A percentile compares a stretch with the other conserved stretches of the same genome.
Conservation (phyloP, 2,797 vertebrate genomes). For the Denticeps clupeoides region DNA sequence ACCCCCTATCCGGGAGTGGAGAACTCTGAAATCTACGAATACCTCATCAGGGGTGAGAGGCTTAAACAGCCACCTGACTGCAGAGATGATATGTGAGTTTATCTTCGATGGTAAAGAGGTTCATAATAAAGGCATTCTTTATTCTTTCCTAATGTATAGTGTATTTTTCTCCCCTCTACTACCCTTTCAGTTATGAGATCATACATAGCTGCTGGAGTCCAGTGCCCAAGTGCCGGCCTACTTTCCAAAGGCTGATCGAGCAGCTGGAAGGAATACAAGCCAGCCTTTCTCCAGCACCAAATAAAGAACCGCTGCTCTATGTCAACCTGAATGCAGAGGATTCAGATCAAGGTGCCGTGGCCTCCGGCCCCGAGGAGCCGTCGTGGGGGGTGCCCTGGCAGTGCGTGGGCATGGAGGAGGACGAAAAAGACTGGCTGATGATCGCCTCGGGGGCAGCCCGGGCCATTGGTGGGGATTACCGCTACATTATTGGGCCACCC, state of each 20-base stretch:
- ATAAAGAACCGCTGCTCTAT: constrained; percentile 72
- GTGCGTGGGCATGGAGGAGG: constrained; percentile 37
- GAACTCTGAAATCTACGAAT: constrained; percentile 96
- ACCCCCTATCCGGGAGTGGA: constrained; percentile 94
- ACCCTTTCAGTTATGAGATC: constrained; percentile 79
- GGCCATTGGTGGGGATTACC: constrained; percentile 76
- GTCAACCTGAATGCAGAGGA: constrained; percentile 75
- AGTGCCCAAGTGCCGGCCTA: constrained; percentile 82
- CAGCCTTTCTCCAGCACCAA: constrained; percentile 56
- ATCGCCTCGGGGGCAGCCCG: constrained; percentile 52
- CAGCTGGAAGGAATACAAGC: constrained; percentile 74
- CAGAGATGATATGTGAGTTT: constrained; percentile 80
- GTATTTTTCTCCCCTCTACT: too few relatives aligned
- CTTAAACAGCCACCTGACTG: constrained; percentile 86
- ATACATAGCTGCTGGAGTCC: constrained; percentile 97
- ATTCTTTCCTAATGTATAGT: too few relatives aligned
- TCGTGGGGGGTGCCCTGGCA: constrained; percentile 54
- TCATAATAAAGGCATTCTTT: not conserved
- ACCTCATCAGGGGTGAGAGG: constrained; percentile 86
- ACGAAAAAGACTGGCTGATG: constrained; percentile 53
- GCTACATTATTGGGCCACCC: constrained; percentile 81
- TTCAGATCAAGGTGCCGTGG: constrained; percentile 13
- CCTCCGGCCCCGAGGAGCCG: constrained; percentile 13
- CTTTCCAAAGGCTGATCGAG: constrained; percentile 68
- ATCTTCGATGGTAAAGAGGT: not conserved